phyloP scores from a whole-genome alignment of 2,888 invertebrate genomes.

The Agonopterix heracliana region DNA sequence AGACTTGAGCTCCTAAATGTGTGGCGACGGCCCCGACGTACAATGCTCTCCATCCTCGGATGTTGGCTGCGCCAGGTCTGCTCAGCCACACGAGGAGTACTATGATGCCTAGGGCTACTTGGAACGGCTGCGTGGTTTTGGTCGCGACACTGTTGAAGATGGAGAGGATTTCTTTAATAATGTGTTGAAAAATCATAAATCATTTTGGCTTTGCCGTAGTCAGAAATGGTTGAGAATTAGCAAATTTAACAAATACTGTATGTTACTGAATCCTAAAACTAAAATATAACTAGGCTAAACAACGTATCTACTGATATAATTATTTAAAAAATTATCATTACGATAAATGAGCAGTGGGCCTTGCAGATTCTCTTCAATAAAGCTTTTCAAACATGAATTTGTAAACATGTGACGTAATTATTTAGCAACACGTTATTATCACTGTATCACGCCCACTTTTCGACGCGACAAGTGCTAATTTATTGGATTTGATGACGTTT shows the following conservation, averaged over 20 bases:
- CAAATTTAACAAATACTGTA: no score
- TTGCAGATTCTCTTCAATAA: no score
- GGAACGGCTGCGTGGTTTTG: constrained; percentile 85
- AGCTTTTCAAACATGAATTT: no score
- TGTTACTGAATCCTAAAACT: no score
- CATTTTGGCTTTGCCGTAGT: no score
- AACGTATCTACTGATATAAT: no score
- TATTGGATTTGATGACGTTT: not conserved
- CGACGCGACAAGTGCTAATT: constrained; percentile 4
- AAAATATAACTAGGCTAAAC: no score
- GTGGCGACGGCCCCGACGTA: constrained; percentile 87
- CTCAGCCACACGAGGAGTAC: constrained; percentile 67
- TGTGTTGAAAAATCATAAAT: not conserved
- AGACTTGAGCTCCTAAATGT: constrained; percentile 91
- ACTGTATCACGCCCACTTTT: constrained; percentile 4
- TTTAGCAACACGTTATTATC: not conserved
- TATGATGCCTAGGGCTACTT: constrained; percentile 78
- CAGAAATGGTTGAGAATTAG: not conserved
- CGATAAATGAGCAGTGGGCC: no score
- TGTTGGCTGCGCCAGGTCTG: constrained; percentile 37
- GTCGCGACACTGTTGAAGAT: constrained; percentile 78
- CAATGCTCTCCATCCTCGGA: constrained; percentile 76
- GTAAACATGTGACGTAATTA: no score
- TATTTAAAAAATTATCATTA: no score
- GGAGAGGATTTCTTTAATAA: not conserved